Conservation (phyloP, 2,113 vertebrate species). For the Falco punctatus region DNA sequence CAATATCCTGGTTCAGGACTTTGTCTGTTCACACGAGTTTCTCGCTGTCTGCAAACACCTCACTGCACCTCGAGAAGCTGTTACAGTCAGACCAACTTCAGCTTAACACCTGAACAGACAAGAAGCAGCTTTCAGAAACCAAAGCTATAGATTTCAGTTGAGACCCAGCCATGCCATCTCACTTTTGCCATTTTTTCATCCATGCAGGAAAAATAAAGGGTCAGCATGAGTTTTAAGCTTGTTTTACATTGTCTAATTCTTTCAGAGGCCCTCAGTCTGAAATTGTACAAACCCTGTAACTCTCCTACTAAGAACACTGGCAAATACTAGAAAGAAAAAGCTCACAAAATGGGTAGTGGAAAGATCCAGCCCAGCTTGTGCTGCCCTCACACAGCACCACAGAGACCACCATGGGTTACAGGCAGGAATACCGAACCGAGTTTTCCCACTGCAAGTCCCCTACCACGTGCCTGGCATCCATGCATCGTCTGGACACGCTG, state of each 20-base stretch:
- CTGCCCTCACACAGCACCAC: background rate
- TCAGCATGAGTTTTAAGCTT: background rate
- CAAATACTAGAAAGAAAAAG: background rate
- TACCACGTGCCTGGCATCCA: no score
- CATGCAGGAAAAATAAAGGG: background rate
- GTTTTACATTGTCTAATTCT: background rate
- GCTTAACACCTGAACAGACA: background rate
- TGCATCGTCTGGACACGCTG: background rate
- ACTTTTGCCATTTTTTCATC: background rate
- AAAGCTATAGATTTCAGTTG: no score
- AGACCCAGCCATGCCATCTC: background rate
- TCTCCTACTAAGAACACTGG: background rate
- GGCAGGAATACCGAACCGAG: background rate
- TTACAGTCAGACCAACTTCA: background rate
- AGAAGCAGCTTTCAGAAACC: background rate
- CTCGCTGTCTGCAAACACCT: no score
- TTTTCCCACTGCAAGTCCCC: background rate
- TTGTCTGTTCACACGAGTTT: background rate
- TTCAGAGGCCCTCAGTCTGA: background rate
- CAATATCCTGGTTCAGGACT: background rate
- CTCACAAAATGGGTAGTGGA: background rate
- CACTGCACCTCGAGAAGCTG: background rate
- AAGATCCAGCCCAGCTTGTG: background rate
- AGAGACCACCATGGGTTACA: background rate
- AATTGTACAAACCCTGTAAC: background rate